Evolutionary conservation across 2,113 vertebrate genomes (phyloP).

Genomic region (Zapus hudsonius): DNA sequence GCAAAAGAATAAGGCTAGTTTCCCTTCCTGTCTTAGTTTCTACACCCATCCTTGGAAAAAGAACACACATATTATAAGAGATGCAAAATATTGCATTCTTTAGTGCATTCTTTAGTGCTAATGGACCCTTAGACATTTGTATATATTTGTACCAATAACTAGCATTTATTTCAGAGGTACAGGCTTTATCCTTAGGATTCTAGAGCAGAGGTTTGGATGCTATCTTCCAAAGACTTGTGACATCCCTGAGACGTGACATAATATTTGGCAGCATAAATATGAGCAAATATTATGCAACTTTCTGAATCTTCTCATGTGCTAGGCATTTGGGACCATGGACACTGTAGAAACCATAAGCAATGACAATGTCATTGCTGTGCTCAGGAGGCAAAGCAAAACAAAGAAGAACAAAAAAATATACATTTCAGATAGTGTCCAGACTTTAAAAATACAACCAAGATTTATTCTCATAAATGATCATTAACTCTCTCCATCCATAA

Average conservation of each 20-base stretch:
- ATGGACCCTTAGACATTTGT: too few species aligned
- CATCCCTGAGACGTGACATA: neutral
- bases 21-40: too few species aligned
- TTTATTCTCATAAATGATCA: neutral
- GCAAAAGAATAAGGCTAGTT: too few species aligned
- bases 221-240: neutral
- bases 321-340: neutral
- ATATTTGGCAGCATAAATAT: neutral
- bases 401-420: neutral
- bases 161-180: neutral
- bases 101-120: too few species aligned
- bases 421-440: neutral
- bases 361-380: neutral
- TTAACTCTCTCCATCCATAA: too few species aligned
- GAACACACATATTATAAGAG: too few species aligned
- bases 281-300: neutral
- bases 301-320: neutral
- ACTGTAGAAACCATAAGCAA: neutral
- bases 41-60: too few species aligned
- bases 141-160: accelerated
- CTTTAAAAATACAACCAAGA: neutral
- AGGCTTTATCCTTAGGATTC: neutral
- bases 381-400: neutral
- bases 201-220: neutral
- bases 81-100: too few species aligned